These are phyloP conservation scores for Drosophila tristis DNA, from an alignment of 1,140 invertebrate species.

Conservation along the genomic window DNA sequence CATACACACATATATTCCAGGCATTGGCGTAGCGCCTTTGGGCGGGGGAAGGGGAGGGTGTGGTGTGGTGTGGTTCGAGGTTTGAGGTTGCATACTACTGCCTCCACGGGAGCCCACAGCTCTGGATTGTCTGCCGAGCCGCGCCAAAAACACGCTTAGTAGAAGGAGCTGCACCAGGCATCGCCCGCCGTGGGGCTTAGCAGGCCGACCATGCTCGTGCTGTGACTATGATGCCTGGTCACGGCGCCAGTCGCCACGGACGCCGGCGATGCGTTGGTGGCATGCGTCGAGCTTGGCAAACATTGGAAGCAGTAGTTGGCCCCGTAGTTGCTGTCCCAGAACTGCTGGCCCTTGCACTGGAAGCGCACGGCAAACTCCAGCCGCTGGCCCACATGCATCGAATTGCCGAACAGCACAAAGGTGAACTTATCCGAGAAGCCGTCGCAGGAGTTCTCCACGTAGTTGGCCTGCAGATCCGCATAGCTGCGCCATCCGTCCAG, in stretches of 20 bases:
- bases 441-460: conserved; percentile 95
- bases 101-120: conserved; percentile 34
- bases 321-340: conserved; percentile 96
- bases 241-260: conserved; percentile 69
- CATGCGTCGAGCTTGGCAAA: conserved; percentile 85
- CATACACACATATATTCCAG: not conserved
- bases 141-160: conserved; percentile 42
- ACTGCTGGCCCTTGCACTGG: conserved; percentile 91
- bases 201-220: conserved; percentile 60
- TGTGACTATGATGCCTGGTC: conserved; percentile 33
- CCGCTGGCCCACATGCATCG: conserved; percentile 89
- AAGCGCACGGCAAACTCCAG: conserved; percentile 94
- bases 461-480: conserved; percentile 92
- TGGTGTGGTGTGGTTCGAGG: conserved; percentile 5
- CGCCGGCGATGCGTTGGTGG: conserved; percentile 59
- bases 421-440: conserved; percentile 96
- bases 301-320: conserved; percentile 94
- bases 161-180: conserved; percentile 82
- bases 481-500: conserved; percentile 94
- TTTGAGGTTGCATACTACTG: conserved; percentile 25
- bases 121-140: no score
- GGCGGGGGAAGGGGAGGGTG: conserved; percentile 10
- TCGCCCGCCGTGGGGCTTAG: conserved; percentile 80
- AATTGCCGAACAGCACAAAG: conserved; percentile 90
- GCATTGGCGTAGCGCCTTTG: conserved; percentile 23